A percentile compares a stretch with the other conserved stretches of the same genome.
These are phyloP conservation scores for Gorsachius magnificus DNA, from an alignment of 2,797 vertebrate genomes.

Conservation along the genomic window DNA sequence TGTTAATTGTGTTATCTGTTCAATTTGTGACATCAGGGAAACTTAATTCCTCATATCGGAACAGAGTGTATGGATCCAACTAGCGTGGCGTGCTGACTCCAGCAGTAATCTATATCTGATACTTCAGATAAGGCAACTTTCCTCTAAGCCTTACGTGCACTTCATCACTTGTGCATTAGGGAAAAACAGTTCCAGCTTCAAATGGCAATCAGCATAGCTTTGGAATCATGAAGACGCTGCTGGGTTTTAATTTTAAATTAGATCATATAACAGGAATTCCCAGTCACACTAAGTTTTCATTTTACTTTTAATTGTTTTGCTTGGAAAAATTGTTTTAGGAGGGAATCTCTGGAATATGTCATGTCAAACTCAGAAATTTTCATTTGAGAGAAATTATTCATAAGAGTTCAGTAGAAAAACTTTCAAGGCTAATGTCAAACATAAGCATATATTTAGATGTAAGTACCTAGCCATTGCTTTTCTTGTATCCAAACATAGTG, in stretches of 20 bases:
- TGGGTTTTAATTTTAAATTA: slow-evolving; percentile 3
- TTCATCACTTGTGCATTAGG: slow-evolving; percentile 67
- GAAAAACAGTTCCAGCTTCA: slow-evolving; percentile 57
- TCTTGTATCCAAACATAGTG: neutral
- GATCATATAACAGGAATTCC: neutral
- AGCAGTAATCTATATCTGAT: slow-evolving; percentile 69
- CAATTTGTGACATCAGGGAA: slow-evolving; percentile 58
- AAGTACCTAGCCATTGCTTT: neutral
- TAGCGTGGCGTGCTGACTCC: slow-evolving; percentile 39
- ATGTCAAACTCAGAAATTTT: neutral
- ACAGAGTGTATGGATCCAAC: neutral
- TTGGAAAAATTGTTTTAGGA: neutral
- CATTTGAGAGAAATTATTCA: neutral
- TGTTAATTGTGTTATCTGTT: slow-evolving; percentile 35
- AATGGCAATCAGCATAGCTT: slow-evolving; percentile 54
- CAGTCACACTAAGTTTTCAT: neutral
- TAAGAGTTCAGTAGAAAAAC: neutral
- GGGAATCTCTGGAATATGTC: neutral
- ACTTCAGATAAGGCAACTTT: slow-evolving; percentile 66
- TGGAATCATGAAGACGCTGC: neutral
- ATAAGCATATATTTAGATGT: neutral
- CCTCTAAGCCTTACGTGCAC: slow-evolving; percentile 16
- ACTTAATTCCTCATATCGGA: slow-evolving; percentile 35
- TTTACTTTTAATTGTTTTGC: neutral
- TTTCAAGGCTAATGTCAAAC: neutral